These are phyloP conservation scores for Phyllostomus discolor DNA, from an alignment of 2,113 vertebrate species.

Conservation along the genomic window DNA sequence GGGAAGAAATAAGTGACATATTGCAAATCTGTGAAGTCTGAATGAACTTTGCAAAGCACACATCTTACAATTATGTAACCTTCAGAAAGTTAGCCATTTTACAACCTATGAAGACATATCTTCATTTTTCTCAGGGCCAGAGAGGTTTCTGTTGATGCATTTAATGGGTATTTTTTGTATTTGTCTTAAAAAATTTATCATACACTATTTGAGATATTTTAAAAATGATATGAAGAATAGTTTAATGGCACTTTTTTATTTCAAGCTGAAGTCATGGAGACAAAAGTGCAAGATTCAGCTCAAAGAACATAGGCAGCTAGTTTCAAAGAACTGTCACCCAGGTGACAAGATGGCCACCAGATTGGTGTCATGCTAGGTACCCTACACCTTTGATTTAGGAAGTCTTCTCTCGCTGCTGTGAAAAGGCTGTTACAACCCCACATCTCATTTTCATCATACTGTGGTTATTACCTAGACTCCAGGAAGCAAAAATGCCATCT, in stretches of 20 bases:
- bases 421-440: not conserved
- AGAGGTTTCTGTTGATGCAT: not conserved
- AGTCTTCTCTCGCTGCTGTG: not conserved
- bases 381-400: not conserved
- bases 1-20: not conserved
- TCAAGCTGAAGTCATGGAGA: not conserved
- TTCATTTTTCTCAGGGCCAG: not conserved
- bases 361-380: not conserved
- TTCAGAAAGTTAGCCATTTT: not conserved
- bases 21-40: not conserved
- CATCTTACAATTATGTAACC: not conserved
- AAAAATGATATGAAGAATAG: not conserved
- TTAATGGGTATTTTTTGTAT: not conserved
- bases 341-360: not conserved
- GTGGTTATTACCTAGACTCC: not conserved
- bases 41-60: not conserved
- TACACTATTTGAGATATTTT: not conserved
- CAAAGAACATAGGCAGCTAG: not conserved
- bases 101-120: not conserved
- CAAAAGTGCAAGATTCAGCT: not conserved
- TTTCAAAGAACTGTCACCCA: not conserved
- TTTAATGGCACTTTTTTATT: not conserved
- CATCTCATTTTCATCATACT: not conserved
- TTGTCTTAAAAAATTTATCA: not conserved
- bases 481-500: not conserved